A percentile compares a stretch with the other conserved stretches of the same genome.
phyloP scores from a whole-genome alignment of 2,888 invertebrate genomes.

The Philereme transversata region DNA sequence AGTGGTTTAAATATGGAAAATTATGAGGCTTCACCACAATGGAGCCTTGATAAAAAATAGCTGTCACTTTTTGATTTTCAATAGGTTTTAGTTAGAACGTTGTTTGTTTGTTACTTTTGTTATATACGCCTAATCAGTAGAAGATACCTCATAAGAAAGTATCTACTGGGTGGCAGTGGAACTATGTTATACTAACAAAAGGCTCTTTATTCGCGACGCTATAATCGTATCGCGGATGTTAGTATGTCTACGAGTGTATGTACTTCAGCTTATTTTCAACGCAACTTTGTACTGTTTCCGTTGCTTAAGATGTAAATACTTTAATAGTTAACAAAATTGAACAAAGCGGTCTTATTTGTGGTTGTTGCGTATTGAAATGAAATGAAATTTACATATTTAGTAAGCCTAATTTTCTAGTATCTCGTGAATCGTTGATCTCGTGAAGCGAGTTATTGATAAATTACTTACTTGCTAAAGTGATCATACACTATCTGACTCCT shows the following conservation, averaged over 20 bases:
- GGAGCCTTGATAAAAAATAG: too few relatives aligned
- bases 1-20: background rate
- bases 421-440: too few relatives aligned
- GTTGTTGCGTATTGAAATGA: background rate
- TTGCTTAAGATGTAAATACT: conserved; percentile 19
- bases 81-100: too few relatives aligned
- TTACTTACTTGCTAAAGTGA: too few relatives aligned
- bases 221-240: conserved; percentile 39
- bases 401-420: too few relatives aligned
- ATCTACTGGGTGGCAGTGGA: conserved; percentile 22
- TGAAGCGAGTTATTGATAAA: too few relatives aligned
- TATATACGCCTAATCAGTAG: background rate
- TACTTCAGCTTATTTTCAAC: conserved; percentile 18
- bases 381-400: too few relatives aligned
- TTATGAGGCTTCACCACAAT: too few relatives aligned
- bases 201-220: conserved; percentile 18
- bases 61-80: too few relatives aligned
- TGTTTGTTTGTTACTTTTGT: too few relatives aligned
- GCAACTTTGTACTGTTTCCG: conserved; percentile 30
- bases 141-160: background rate
- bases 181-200: conserved; percentile 11
- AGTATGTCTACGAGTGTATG: conserved; percentile 16
- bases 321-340: conserved; percentile 6
- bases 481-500: too few relatives aligned
- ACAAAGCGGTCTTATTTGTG: background rate